phyloP scores from a whole-genome alignment of 2,113 vertebrate species.

The Numida meleagris region DNA sequence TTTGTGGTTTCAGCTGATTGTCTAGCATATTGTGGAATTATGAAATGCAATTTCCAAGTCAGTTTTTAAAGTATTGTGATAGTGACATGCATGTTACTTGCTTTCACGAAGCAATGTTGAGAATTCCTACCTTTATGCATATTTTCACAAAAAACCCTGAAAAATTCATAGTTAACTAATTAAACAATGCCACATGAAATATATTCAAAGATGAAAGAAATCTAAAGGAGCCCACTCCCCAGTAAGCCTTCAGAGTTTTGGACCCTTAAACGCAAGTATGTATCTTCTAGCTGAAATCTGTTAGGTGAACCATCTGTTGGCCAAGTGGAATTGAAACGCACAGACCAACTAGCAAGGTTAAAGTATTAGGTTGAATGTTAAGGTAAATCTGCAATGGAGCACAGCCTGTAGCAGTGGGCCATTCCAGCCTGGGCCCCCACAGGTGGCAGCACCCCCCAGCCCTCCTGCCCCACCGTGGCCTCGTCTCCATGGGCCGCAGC shows the following conservation, averaged over 20 bases:
- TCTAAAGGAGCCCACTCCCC: neutral
- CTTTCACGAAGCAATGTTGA: neutral
- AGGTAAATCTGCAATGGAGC: neutral
- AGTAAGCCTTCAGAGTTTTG: neutral
- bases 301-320: neutral
- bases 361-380: neutral
- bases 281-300: neutral
- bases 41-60: neutral
- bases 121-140: neutral
- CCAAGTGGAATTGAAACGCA: neutral
- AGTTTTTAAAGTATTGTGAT: neutral
- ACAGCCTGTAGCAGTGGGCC: neutral
- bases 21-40: neutral
- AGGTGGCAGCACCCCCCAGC: neutral
- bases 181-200: neutral
- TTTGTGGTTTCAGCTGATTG: neutral
- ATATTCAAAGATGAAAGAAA: neutral
- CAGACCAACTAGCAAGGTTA: neutral
- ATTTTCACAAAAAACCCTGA: neutral
- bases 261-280: neutral
- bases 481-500: too few species aligned
- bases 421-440: neutral
- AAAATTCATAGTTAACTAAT: neutral
- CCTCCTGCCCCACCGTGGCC: too few species aligned
- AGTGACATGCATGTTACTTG: neutral